Evolutionary conservation across 1,140 invertebrate species (phyloP).

Genomic region (Thaumatotibia leucotreta): DNA sequence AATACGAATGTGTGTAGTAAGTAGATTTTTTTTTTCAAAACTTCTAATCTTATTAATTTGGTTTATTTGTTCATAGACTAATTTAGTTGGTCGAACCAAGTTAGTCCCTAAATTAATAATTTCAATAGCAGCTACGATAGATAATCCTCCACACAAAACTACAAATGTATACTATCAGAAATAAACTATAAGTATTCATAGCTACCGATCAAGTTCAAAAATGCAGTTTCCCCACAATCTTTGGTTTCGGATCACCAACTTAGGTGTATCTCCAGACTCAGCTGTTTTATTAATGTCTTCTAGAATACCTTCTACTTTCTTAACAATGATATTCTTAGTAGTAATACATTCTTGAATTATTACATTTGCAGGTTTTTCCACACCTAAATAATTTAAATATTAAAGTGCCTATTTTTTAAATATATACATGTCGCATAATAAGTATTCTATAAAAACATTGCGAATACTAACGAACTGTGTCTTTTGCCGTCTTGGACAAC

Average conservation of each 20-base stretch:
- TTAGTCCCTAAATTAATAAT: too few relatives aligned
- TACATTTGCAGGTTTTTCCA: conserved; percentile 24
- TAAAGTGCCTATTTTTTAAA: conserved; percentile 7
- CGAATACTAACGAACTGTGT: conserved; percentile 13
- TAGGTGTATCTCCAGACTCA: conserved; percentile 39
- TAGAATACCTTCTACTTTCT: conserved; percentile 55
- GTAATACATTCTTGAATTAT: conserved; percentile 26
- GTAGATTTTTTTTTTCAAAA: too few relatives aligned
- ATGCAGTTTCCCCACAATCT: conserved; percentile 70
- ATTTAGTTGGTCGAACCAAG: too few relatives aligned
- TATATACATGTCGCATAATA: too few relatives aligned
- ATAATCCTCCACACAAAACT: too few relatives aligned
- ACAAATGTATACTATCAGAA: too few relatives aligned
- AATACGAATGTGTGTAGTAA: too few relatives aligned
- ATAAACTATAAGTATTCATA: too few relatives aligned
- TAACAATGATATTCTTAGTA: conserved; percentile 36
- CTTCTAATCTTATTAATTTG: too few relatives aligned
- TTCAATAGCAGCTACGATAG: too few relatives aligned
- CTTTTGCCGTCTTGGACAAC: conserved; percentile 26
- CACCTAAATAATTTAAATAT: conserved; percentile 3
- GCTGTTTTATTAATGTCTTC: conserved; percentile 46
- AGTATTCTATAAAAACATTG: not conserved
- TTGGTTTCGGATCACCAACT: conserved; percentile 57
- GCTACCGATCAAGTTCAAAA: conserved; percentile 66
- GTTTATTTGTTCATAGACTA: too few relatives aligned